These are phyloP conservation scores for Globodera ellingtonae DNA, from an alignment of 1,140 invertebrate species.

Conservation along the genomic window DNA sequence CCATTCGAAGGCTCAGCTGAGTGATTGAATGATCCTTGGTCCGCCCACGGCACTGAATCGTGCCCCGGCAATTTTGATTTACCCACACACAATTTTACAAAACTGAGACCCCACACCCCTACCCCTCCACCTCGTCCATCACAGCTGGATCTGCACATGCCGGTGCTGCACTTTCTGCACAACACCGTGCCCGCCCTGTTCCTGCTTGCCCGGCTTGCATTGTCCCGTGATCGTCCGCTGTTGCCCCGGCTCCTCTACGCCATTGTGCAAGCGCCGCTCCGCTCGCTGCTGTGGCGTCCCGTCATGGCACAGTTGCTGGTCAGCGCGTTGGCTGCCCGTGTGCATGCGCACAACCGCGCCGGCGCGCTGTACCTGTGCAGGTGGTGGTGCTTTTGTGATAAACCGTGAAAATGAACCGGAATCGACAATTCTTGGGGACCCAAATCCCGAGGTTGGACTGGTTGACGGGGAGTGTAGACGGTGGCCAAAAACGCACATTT, in stretches of 20 bases:
- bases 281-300: constrained; percentile 23
- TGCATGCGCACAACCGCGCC: constrained; percentile 50
- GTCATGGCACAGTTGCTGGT: constrained; percentile 37
- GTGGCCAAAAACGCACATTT: constrained; percentile 9
- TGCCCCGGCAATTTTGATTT: no score
- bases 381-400: constrained; percentile 15
- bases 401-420: no score
- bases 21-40: no score
- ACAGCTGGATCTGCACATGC: constrained; percentile 41
- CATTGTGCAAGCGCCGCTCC: constrained; percentile 12
- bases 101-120: no score
- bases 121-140: no score
- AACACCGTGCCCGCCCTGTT: constrained; percentile 43
- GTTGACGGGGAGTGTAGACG: neutral
- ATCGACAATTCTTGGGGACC: neutral
- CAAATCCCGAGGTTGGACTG: neutral
- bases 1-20: no score
- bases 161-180: constrained; percentile 53
- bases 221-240: neutral
- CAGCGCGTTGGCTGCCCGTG: constrained; percentile 32
- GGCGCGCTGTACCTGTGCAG: constrained; percentile 51
- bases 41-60: no score
- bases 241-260: constrained; percentile 17
- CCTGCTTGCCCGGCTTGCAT: constrained; percentile 25
- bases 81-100: no score